Conservation (phyloP, 2,888 invertebrate genomes). For the Agrochola litura region DNA sequence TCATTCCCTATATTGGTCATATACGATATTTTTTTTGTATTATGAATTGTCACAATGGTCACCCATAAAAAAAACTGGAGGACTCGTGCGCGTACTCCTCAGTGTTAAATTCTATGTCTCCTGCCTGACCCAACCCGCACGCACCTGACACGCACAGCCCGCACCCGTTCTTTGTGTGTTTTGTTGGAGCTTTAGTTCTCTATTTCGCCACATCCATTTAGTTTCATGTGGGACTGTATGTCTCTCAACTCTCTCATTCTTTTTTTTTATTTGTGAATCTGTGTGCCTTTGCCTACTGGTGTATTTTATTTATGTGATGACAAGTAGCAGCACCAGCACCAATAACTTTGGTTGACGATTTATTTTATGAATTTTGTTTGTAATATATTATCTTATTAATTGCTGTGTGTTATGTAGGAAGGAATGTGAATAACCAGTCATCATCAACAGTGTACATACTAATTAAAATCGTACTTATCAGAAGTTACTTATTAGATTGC, state of each 20-base stretch:
- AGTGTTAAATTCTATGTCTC: too few relatives aligned
- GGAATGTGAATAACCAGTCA: conserved; percentile 41
- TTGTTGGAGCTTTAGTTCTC: not conserved
- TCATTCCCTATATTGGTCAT: too few relatives aligned
- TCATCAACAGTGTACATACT: conserved; percentile 45
- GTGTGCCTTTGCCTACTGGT: conserved; percentile 23
- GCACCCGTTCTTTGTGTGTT: not conserved
- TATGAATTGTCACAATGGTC: too few relatives aligned
- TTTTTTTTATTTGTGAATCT: conserved; percentile 18
- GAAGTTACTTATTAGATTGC: conserved; percentile 38
- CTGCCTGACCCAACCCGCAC: too few relatives aligned
- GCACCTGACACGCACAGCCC: not conserved
- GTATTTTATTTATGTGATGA: conserved; percentile 52
- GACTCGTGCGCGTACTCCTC: too few relatives aligned
- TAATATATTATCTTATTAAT: conserved; percentile 18
- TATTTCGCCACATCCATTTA: conserved; percentile 3
- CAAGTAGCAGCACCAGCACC: conserved; percentile 53
- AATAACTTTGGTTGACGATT: conserved; percentile 54
- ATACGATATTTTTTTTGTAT: too few relatives aligned
- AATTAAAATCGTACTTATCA: conserved; percentile 43
- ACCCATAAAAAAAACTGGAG: too few relatives aligned
- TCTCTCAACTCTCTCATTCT: not conserved
- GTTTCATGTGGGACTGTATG: not conserved
- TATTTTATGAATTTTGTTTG: conserved; percentile 46
- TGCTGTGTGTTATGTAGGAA: conserved; percentile 31